phyloP scores from a whole-genome alignment of 2,797 vertebrate genomes.

The Apodemus agrarius region DNA sequence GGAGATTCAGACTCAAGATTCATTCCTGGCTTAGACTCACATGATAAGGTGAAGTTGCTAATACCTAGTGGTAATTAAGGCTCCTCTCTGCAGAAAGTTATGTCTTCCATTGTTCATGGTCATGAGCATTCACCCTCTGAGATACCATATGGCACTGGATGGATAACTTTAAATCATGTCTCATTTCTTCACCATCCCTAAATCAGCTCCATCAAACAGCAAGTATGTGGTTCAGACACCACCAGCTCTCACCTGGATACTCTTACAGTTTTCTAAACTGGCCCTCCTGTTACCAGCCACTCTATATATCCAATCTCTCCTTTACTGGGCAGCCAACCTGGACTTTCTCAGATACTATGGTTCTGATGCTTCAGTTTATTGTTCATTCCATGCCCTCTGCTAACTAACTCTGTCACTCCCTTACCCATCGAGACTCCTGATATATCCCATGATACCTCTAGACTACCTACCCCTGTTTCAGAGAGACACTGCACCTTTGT shows the following conservation, averaged over 20 bases:
- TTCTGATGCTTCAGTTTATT: background rate
- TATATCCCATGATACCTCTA: background rate
- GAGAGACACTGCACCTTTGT: background rate
- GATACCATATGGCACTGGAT: background rate
- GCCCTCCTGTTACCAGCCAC: background rate
- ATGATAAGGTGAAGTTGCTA: background rate
- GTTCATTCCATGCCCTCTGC: background rate
- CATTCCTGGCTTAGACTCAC: background rate
- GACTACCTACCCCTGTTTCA: no score
- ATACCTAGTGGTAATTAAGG: background rate
- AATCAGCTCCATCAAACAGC: background rate
- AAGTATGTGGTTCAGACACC: background rate
- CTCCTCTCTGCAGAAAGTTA: background rate
- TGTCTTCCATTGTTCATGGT: background rate
- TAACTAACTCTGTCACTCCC: background rate
- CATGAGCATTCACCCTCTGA: background rate
- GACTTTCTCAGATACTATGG: background rate
- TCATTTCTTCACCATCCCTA: background rate
- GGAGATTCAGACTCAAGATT: background rate
- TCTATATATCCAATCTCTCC: background rate
- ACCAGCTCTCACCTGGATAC: rapidly evolving
- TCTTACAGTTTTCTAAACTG: background rate
- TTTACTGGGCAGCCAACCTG: background rate
- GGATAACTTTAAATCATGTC: background rate
- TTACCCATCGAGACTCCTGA: background rate